A percentile compares a stretch with the other conserved stretches of the same genome.
Evolutionary conservation across 2,797 vertebrate genomes (phyloP).

Genomic region (Novumbra hubbsi): DNA sequence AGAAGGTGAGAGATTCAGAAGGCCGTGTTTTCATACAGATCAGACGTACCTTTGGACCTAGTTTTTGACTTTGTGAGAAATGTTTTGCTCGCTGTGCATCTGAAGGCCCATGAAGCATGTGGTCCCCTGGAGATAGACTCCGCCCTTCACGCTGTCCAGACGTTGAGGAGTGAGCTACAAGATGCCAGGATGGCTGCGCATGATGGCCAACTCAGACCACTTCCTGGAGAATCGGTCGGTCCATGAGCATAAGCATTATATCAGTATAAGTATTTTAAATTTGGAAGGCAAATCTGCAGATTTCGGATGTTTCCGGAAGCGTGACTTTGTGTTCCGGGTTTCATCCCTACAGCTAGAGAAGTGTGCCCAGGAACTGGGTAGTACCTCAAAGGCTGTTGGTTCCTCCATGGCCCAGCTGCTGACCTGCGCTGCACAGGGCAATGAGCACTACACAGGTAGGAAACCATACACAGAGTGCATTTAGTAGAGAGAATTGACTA

Average conservation of each 20-base stretch:
- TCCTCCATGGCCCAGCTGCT: conserved; percentile 97
- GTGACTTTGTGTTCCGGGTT: conserved; percentile 26
- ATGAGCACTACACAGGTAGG: conserved; percentile 96
- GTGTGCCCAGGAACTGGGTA: conserved; percentile 96
- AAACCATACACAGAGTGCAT: neutral
- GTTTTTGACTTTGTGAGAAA: conserved; percentile 15
- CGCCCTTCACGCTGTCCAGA: conserved; percentile 91
- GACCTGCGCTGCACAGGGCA: conserved; percentile 97
- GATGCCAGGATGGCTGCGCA: conserved; percentile 95
- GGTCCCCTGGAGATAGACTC: conserved; percentile 98
- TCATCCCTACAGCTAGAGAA: conserved; percentile 85
- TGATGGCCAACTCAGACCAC: conserved; percentile 90
- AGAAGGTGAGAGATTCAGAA: conserved; percentile 78
- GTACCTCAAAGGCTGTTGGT: conserved; percentile 95
- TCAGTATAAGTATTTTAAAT: neutral
- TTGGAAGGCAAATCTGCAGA: neutral
- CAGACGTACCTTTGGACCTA: neutral
- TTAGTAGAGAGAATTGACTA: neutral
- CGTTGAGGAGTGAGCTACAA: conserved; percentile 90
- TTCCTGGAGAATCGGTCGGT: conserved; percentile 94
- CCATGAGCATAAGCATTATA: neutral
- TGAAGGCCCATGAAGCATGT: conserved; percentile 94
- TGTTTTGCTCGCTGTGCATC: conserved; percentile 13
- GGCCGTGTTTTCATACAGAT: neutral
- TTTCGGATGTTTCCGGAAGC: neutral